Evolutionary conservation across 2,888 invertebrate genomes (phyloP).

Genomic region (Trissolcus japonicus): DNA sequence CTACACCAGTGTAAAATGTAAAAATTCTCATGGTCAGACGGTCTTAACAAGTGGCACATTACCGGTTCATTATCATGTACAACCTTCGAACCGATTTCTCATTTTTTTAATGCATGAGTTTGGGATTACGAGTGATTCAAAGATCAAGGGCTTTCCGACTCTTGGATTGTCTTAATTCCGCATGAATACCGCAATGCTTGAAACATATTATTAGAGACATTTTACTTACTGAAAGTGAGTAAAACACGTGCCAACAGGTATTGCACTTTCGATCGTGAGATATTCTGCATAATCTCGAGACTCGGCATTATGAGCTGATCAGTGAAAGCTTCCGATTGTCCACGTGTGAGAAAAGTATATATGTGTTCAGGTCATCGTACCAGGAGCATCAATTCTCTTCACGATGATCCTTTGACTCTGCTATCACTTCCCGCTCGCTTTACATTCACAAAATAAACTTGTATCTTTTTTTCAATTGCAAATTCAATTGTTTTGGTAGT

Average conservation of each 20-base stretch:
- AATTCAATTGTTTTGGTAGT: no score
- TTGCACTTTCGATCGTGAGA: conserved; percentile 46
- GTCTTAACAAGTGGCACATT: no score
- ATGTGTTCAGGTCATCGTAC: conserved; percentile 25
- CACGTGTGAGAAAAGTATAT: conserved; percentile 15
- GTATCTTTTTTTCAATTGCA: no score
- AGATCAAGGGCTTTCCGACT: conserved; percentile 38
- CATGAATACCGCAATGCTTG: conserved; percentile 22
- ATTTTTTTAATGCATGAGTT: conserved; percentile 12
- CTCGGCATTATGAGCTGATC: conserved; percentile 27
- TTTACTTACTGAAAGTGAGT: conserved; percentile 50
- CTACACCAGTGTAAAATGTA: no score
- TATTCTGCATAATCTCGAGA: conserved; percentile 27
- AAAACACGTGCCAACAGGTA: conserved; percentile 48
- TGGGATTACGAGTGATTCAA: conserved; percentile 10
- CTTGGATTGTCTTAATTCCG: conserved; percentile 26
- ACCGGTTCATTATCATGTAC: background rate
- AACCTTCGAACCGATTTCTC: conserved; percentile 15
- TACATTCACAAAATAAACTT: no score
- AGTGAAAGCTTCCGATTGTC: conserved; percentile 54
- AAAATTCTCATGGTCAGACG: no score
- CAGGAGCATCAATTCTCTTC: conserved; percentile 14
- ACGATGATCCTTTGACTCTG: conserved; percentile 12
- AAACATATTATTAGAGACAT: conserved; percentile 13
- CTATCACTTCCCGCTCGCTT: conserved; percentile 17